Evolutionary conservation across 2,797 vertebrate species (phyloP), one percentile per base, ranked within the genome.

Genomic region (Acropternis orthonyx): DNA sequence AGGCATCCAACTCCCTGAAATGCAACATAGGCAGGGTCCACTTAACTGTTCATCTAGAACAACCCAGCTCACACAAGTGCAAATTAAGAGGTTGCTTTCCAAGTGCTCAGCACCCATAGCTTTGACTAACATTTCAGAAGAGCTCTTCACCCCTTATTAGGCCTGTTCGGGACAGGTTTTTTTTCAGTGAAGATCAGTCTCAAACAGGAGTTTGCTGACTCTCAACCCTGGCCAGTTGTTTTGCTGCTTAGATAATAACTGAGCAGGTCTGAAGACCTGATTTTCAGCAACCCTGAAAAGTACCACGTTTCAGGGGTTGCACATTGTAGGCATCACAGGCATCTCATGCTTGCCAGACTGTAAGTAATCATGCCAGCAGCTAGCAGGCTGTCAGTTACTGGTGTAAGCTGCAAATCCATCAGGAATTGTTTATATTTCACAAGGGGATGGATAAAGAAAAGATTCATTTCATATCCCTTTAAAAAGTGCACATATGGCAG

Each of bases 311-410:
- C 4, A 15, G 44, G 73, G 55, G 24, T 23, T 76, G 76, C 44
- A 82, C 67, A 32, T 73, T 56, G 55, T 20, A 88, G 73, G 67
- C 76, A 88, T 81, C 0, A 0, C 59, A 67, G 85, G 41, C 0
- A 0, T 78, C 69, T 84, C 16, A 2, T 95, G 92, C 71, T 75
- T 97, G 94, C 91, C 94, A 96, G 94, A 92, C 85, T 94, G 79
- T 72, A 94, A 93, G 92, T 61, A 95, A 84, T 84, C 74, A 69
- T 67, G 82, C 91, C 95, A 94, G 82, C 83, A 92, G 83, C 94
- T 88, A 94, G 79, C 92, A 93, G 94, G 93, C 89, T 96, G 95
- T 93, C 95, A 94, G 80, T 95, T 92, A 90, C 17, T n/a, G 49
- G 63, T 0, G 34, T 84, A 92, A 95, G 91, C 92, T 93, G 88